Conservation (phyloP, 2,888 invertebrate species). For the Parthenolecanium corni region DNA sequence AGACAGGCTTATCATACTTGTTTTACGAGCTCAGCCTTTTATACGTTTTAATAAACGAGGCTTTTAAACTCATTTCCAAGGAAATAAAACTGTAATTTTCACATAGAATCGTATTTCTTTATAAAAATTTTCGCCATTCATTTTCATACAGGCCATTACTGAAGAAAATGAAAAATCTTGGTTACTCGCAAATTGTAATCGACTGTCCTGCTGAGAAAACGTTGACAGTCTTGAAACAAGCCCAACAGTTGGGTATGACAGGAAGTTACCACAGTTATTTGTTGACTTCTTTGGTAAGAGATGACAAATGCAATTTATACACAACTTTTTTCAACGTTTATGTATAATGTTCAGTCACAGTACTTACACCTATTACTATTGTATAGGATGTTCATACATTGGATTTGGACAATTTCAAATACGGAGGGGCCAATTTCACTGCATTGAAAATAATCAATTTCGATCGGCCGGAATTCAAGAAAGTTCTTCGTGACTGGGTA, state of each 20-base stretch:
- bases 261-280: conserved; percentile 89
- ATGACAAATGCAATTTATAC: background rate
- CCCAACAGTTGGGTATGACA: conserved; percentile 95
- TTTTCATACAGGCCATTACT: conserved; percentile 56
- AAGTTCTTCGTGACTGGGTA: conserved; percentile 68
- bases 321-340: background rate
- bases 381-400: conserved; percentile 77
- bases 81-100: too few species aligned
- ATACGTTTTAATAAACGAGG: too few species aligned
- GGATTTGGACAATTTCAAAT: conserved; percentile 84
- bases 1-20: too few species aligned
- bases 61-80: too few species aligned
- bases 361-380: background rate
- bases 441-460: conserved; percentile 83
- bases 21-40: too few species aligned
- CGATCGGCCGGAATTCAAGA: conserved; percentile 62
- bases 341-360: background rate
- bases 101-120: too few species aligned
- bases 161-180: conserved; percentile 85
- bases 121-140: too few species aligned
- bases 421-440: conserved; percentile 90
- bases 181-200: conserved; percentile 79
- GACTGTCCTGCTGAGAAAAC: conserved; percentile 81
- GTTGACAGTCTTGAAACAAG: conserved; percentile 76
- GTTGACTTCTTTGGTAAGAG: conserved; percentile 72